phyloP scores from a whole-genome alignment of 2,113 vertebrate genomes.

The Dendrocopos noguchii region DNA sequence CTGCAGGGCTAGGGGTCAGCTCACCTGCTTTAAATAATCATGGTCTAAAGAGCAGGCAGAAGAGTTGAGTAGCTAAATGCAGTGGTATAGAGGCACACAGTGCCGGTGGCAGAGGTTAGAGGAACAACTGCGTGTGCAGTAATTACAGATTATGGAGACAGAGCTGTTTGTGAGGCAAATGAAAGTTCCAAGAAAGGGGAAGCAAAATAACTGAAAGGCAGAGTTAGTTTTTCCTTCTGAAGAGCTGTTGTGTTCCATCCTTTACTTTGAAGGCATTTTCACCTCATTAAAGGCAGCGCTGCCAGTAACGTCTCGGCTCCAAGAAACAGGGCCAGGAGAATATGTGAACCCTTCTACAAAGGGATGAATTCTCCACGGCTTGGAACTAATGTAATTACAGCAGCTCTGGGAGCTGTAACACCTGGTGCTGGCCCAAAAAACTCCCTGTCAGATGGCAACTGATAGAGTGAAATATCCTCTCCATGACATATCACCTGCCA shows the following conservation, averaged over 20 bases:
- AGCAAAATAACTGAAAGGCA: neutral
- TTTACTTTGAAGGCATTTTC: neutral
- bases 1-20: neutral
- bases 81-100: neutral
- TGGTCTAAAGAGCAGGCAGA: neutral
- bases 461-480: rapidly evolving
- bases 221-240: neutral
- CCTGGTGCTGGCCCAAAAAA: neutral
- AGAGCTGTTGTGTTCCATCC: neutral
- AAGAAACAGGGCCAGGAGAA: neutral
- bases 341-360: neutral
- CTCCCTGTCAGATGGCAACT: neutral
- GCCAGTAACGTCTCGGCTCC: neutral
- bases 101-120: conserved; percentile 6
- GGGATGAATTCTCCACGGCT: neutral
- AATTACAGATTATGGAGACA: neutral
- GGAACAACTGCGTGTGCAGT: neutral
- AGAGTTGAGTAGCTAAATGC: neutral
- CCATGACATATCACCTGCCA: rapidly evolving
- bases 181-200: neutral
- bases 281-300: neutral
- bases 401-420: neutral
- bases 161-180: neutral
- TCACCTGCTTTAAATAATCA: conserved; percentile 26
- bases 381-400: neutral